These are phyloP conservation scores for Riparia riparia DNA, from an alignment of 2,113 vertebrate genomes.

Conservation along the genomic window DNA sequence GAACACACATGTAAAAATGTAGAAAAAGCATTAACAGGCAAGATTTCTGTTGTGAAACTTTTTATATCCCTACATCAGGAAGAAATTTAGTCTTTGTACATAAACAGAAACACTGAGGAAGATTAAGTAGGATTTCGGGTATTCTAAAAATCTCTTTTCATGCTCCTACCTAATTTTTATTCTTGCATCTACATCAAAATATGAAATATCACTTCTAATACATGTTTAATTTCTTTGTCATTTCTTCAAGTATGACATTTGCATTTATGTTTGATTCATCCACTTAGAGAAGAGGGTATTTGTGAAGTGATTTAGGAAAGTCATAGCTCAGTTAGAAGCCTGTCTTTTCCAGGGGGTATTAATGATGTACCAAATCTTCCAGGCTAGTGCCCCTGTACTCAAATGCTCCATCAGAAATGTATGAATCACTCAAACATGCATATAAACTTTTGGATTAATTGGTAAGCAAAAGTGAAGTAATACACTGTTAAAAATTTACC, in stretches of 20 bases:
- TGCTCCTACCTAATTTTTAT: neutral
- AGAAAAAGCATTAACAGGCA: neutral
- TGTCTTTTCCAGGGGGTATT: neutral
- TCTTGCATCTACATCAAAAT: neutral
- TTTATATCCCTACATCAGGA: neutral
- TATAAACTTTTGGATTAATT: neutral
- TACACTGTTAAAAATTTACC: neutral
- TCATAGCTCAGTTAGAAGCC: neutral
- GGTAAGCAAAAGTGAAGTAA: neutral
- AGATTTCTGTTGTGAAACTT: neutral
- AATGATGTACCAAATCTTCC: neutral
- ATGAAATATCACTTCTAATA: neutral
- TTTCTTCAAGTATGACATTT: neutral
- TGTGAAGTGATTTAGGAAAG: neutral
- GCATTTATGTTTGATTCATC: neutral
- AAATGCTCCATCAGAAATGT: neutral
- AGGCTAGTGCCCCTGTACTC: neutral
- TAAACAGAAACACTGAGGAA: neutral
- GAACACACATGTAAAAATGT: accelerated
- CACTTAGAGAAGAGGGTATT: neutral
- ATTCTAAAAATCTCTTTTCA: neutral
- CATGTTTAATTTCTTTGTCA: neutral
- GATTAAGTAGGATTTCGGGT: neutral
- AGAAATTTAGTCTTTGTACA: neutral
- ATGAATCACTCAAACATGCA: neutral